phyloP scores from a whole-genome alignment of 2,113 vertebrate species.

The Crotophaga sulcirostris region DNA sequence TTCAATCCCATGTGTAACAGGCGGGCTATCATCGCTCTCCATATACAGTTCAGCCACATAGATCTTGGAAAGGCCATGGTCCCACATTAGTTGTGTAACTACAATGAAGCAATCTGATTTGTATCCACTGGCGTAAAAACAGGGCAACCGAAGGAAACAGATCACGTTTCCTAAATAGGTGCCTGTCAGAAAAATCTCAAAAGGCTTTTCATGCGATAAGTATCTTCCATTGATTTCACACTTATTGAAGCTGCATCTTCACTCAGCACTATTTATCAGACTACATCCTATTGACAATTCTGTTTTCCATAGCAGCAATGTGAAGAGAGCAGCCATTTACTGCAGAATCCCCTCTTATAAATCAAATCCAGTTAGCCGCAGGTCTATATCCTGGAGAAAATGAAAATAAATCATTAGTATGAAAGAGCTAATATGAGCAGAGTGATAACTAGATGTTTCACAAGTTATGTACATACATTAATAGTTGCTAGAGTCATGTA shows the following conservation, averaged over 20 bases:
- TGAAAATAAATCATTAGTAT: conserved; percentile 84
- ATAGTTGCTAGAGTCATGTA: conserved; percentile 44
- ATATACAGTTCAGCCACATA: conserved; percentile 70
- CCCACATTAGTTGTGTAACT: conserved; percentile 77
- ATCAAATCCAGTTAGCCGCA: conserved; percentile 82
- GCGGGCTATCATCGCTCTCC: conserved; percentile 63
- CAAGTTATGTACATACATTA: conserved; percentile 68
- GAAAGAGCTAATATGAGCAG: conserved; percentile 70
- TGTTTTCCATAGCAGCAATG: conserved; percentile 80
- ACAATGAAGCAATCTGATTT: conserved; percentile 70
- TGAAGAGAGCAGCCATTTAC: conserved; percentile 75
- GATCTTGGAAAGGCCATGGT: conserved; percentile 82
- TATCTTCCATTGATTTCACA: conserved; percentile 80
- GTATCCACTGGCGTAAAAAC: conserved; percentile 77
- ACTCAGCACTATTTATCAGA: conserved; percentile 77
- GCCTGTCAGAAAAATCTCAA: conserved; percentile 73
- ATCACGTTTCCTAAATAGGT: conserved; percentile 67
- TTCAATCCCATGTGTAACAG: conserved; percentile 73
- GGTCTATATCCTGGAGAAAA: conserved; percentile 87
- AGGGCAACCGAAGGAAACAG: conserved; percentile 46
- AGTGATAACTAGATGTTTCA: conserved; percentile 72
- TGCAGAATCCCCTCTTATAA: conserved; percentile 78
- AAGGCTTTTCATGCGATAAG: conserved; percentile 74
- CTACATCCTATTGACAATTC: conserved; percentile 80
- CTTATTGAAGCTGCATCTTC: conserved; percentile 77